Conservation (phyloP, 2,797 vertebrate genomes). For the Amblyraja radiata region DNA sequence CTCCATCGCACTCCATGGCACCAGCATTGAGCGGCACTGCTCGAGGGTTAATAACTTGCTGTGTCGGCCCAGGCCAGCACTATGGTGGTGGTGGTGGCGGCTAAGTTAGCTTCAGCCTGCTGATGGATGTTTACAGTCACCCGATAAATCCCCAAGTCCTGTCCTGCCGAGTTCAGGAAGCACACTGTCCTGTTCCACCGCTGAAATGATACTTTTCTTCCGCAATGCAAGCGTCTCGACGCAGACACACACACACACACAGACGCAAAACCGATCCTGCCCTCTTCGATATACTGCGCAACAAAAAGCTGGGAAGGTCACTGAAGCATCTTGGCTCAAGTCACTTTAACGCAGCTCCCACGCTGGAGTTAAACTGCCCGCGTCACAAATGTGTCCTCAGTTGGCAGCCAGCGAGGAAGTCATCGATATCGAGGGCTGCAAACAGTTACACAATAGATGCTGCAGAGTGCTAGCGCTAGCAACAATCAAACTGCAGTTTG, state of each 20-base stretch:
- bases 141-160: background rate
- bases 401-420: slow-evolving; percentile 23
- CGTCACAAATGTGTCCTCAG: background rate
- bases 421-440: slow-evolving; percentile 14
- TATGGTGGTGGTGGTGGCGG: background rate
- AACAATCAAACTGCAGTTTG: slow-evolving; percentile 6
- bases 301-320: background rate
- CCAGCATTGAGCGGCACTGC: background rate
- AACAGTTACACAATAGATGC: background rate
- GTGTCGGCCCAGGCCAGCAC: background rate
- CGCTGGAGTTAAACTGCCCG: background rate
- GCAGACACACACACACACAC: background rate
- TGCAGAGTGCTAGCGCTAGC: background rate
- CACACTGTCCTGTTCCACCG: background rate
- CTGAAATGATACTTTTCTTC: background rate
- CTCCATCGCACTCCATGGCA: background rate
- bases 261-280: background rate
- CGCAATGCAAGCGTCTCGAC: background rate
- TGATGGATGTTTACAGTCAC: slow-evolving; percentile 1
- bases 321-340: background rate
- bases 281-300: background rate
- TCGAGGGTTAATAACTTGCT: background rate
- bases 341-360: background rate
- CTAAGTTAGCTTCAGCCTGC: background rate
- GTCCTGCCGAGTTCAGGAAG: slow-evolving; percentile 12